Percentiles rank a stretch among this genome's conserved stretches.
phyloP scores from a whole-genome alignment of 2,113 vertebrate genomes.

The Rattus norvegicus region GRCr8 NC_086032.1:52795001-52795500 shows the following conservation, averaged over 20 bases:
- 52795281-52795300: neutral
- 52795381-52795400: neutral
- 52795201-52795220: neutral
- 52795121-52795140: neutral
- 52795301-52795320: neutral
- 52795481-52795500: neutral
- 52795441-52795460: neutral
- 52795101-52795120: neutral
- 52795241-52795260: neutral
- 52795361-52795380: neutral
- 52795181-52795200: neutral
- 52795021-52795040: neutral
- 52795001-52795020: neutral
- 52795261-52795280: neutral
- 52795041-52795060: neutral
- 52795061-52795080: neutral
- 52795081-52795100: neutral
- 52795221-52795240: neutral
- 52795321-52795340: neutral
- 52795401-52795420: neutral
- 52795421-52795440: neutral
- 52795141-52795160: neutral
- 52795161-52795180: neutral
- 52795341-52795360: conserved; percentile 26
- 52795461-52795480: neutral